A percentile compares a stretch with the other conserved stretches of the same genome.
Conservation (phyloP, 2,113 vertebrate genomes). For the Nicator chloris region DNA sequence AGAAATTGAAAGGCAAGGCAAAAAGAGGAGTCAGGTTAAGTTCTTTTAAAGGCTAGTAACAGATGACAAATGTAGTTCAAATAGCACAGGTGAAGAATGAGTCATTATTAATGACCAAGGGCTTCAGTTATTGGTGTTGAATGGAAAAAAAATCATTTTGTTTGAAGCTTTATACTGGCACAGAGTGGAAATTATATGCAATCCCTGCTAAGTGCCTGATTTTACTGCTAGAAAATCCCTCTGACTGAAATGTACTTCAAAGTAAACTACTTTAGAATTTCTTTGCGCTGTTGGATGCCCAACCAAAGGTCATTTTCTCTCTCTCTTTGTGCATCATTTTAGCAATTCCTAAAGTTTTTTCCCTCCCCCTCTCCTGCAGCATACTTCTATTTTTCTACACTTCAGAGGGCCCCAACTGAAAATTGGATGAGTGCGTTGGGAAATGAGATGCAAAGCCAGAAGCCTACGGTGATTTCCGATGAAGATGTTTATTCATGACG, state of each 20-base stretch:
- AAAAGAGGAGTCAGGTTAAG: conserved; percentile 45
- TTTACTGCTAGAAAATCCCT: conserved; percentile 60
- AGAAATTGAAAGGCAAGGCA: conserved; percentile 27
- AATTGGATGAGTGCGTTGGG: not conserved
- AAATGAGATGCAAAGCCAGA: conserved; percentile 19
- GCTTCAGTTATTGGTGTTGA: conserved; percentile 14
- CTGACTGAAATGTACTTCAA: conserved; percentile 56
- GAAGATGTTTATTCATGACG: conserved; percentile 2
- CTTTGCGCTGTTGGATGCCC: conserved; percentile 44
- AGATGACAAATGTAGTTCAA: conserved; percentile 58
- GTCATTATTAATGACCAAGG: conserved; percentile 35
- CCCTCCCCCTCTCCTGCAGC: not conserved
- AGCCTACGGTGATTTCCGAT: not conserved
- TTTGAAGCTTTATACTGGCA: conserved; percentile 33
- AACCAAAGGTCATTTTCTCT: conserved; percentile 60
- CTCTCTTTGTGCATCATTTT: conserved; percentile 40
- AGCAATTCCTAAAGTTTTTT: conserved; percentile 7
- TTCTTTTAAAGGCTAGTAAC: conserved; percentile 42
- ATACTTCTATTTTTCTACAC: conserved; percentile 8
- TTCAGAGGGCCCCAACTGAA: conserved; percentile 32
- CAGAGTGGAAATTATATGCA: conserved; percentile 50
- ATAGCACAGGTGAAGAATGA: conserved; percentile 46
- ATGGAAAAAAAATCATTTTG: conserved; percentile 35
- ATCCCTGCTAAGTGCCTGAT: conserved; percentile 57
- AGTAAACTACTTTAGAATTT: conserved; percentile 56